Conservation (phyloP, 2,113 vertebrate species). For the Cnemophilus loriae region DNA sequence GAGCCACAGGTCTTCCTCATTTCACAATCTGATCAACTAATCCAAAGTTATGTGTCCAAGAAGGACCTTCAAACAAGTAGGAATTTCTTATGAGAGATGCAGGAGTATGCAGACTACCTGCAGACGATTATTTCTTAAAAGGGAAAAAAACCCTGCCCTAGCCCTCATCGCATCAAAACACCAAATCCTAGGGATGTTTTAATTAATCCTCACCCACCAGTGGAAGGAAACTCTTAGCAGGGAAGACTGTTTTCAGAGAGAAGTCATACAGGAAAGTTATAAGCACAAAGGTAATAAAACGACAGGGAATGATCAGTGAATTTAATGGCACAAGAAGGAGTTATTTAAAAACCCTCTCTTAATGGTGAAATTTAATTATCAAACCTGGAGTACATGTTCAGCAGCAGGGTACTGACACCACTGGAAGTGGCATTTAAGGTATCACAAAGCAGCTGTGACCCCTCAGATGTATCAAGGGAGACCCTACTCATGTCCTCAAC, state of each 20-base stretch:
- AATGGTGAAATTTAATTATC: not conserved
- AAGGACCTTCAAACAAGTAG: not conserved
- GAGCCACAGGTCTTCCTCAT: not conserved
- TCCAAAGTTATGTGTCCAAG: not conserved
- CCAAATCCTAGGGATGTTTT: not conserved
- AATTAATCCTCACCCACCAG: not conserved
- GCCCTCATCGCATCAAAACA: not conserved
- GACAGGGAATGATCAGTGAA: not conserved
- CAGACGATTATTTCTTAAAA: not conserved
- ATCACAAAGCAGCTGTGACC: not conserved
- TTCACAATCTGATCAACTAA: not conserved
- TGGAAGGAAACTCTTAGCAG: not conserved
- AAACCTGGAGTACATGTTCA: accelerated
- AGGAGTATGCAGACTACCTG: not conserved
- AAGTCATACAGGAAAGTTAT: not conserved
- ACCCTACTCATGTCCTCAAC: not conserved
- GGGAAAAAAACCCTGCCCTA: not conserved
- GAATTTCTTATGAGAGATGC: not conserved
- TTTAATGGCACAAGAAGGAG: not conserved
- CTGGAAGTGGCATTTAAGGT: not conserved
- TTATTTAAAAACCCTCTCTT: not conserved
- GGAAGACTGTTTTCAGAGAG: not conserved
- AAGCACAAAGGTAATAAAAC: not conserved
- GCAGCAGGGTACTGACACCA: not conserved
- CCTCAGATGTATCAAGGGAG: not conserved